Evolutionary conservation across 2,888 invertebrate genomes (phyloP), one percentile per base, ranked within the genome.

Genomic region (Scaptomyza cyrtandrae): DNA sequence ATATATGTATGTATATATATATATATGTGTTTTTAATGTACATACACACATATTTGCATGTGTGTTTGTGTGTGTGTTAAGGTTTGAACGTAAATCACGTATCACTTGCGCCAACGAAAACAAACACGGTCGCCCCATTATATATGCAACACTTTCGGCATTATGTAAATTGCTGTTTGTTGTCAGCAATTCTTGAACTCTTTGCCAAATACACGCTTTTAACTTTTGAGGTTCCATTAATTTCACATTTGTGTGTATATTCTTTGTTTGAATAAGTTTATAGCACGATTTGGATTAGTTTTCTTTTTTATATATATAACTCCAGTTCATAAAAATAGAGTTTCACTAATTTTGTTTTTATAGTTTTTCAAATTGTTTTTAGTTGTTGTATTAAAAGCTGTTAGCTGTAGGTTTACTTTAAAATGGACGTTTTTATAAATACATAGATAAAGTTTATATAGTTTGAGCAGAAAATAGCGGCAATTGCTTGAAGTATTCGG

Each of bases 201-300:
- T 55, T 54, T 27, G 48, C 48, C 39, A 14, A 65, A 61, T 58
- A 35, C 33, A 54, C 64, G 64, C 64, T 75, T 78, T 72, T 76
- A 87, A 80, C 85, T 72, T 82, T 82, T 85, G 87, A 84, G 84
- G 85, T 84, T 80, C 62, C 57, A 66, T 76, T 78, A 74, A 72
- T 72, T 86, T 76, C 85, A 71, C 73, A 75, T 76, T 76, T 70
- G 62, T 74, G 3, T 24, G 24, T 24, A 24, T 24, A 24, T 55
- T 29, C 54, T 63, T 46, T 52, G 19, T 46, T 50, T 59, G 43
- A 43, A 43, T 50, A 29, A 50, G 46, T 57, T 57, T 62, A 46
- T 48, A 45, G 55, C 44, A 43, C 49, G n/a, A 44, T 60, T 55
- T 39, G 3, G 13, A 48, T 24, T 55, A 11, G 16, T 19, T 24